phyloP scores from a whole-genome alignment of 2,797 vertebrate species.

The Cossypha polioptera region DNA sequence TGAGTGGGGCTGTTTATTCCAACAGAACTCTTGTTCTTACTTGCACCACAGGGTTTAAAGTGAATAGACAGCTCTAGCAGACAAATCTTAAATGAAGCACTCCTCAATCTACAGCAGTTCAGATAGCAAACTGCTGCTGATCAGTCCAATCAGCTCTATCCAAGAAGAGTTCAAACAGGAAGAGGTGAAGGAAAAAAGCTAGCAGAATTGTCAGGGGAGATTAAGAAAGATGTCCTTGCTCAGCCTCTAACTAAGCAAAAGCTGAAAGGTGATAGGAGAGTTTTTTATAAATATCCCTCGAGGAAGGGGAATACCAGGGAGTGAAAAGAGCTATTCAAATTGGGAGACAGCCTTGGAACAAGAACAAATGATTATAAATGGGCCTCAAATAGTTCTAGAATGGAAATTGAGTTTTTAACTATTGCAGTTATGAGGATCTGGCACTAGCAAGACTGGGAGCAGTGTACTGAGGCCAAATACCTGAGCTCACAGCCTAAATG shows the following conservation, averaged over 20 bases:
- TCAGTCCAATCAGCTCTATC: neutral
- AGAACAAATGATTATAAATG: neutral
- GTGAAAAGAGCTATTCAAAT: neutral
- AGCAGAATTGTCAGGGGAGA: neutral
- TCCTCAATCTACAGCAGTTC: neutral
- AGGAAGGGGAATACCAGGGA: slow-evolving; percentile 10
- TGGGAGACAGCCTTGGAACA: neutral
- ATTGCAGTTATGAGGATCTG: neutral
- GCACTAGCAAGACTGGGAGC: neutral
- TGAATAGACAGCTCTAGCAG: neutral
- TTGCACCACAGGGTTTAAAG: neutral
- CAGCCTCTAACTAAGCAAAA: neutral
- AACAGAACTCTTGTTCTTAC: neutral
- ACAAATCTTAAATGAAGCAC: neutral
- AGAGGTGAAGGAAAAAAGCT: neutral
- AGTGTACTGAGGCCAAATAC: neutral
- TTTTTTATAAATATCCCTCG: neutral
- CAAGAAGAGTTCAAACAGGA: neutral
- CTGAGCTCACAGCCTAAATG: neutral
- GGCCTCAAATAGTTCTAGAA: neutral
- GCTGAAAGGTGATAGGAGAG: neutral
- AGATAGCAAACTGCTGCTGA: neutral
- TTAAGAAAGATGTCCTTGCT: neutral
- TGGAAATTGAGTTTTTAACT: neutral
- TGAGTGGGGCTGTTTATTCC: neutral